Base-by-base conservation (phyloP, 1,140 invertebrate genomes). In the Penaeus vannamei region DNA sequence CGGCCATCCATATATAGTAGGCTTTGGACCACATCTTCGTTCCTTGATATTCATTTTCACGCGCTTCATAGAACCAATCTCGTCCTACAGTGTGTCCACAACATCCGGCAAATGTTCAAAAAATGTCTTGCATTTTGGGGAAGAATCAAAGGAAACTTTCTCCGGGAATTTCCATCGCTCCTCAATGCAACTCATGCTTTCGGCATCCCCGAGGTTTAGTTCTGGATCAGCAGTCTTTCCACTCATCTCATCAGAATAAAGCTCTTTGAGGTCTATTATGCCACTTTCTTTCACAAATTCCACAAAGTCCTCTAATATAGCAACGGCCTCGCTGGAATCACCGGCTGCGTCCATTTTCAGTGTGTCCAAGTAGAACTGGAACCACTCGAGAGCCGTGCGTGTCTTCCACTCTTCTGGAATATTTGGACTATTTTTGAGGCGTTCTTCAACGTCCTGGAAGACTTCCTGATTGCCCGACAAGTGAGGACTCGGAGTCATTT, bases 331-430 rank as follows among this genome's bases (percentile, higher is more conserved):
- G 20, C 36, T 5, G 14, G 77, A 53, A 4, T 36, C 59, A 36
- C n/a, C 19, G 20, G 32, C 14, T 19, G 77, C 60, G 62, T 87
- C 86, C 8, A n/a, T 26, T 5, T 29, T 59, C 23, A 79, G 36
- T 3, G 46, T 79, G 12, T 64, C 59, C 22, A 62, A 19, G 22
- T 64, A 66, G 61, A 66, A 69, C 10, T 81, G 79, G n/a, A 81
- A 81, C 61, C 86, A 87, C 61, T 64, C 36, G 10, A 81, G 79
- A 12, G 86, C 32, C 5, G 77, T 64, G 60, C 61, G 77, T 22
- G 42, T 69, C 86, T 81, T 81, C 86, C 86, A 87, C n/a, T 87
- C 86, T 12, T 87, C 86, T 4, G 86, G 86, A 60, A 87, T 87
- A 79, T 87, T 64, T 3, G 86, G 77, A 42, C 79, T 87, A 62